Base-by-base conservation (phyloP, 2,888 invertebrate genomes). In the Drosophila emarginata region DNA sequence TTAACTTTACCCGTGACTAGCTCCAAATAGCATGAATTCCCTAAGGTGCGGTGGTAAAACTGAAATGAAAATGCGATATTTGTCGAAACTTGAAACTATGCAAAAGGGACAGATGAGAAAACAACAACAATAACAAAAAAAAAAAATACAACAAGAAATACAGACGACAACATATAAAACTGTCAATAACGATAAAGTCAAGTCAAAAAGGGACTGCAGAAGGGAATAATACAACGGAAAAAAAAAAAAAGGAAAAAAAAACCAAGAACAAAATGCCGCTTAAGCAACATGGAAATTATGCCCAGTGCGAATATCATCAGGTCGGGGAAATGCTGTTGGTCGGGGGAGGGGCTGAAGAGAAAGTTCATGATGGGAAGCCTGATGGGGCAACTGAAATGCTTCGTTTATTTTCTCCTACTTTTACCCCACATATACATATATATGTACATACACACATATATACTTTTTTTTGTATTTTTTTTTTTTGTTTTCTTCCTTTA, bases 271-370 rank as follows among this genome's bases (percentile, higher is more conserved):
- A 82, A 82, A 68, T 82, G 86, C 76, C 82, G 86, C 76, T 82
- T 79, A 87, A 82, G 88, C 87, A 82, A 82, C 87, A 80, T 87
- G 88, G 61, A 88, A 88, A 84, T 84, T 87, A 87, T 84, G 85
- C 84, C 88, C 84, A 84, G 79, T 84, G 83, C 88, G 84, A 84
- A 84, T 83, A 84, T 84, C 88, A 88, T 64, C 86, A 68, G 78
- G n/a, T n/a, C n/a, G n/a, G n/a, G n/a, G n/a, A n/a, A n/a, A n/a
- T n/a, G n/a, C n/a, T n/a, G n/a, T n/a, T n/a, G n/a, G n/a, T n/a
- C n/a, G n/a, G n/a, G n/a, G n/a, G n/a, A n/a, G n/a, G n/a, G n/a
- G n/a, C n/a, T n/a, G n/a, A n/a, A n/a, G 26, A 26, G 26, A 26
- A 5, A 26, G 12, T 21, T 9, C 18, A 18, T 14, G 18, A 11